Base-by-base conservation (phyloP, 2,113 vertebrate species). In the Paratilapia polleni region DNA sequence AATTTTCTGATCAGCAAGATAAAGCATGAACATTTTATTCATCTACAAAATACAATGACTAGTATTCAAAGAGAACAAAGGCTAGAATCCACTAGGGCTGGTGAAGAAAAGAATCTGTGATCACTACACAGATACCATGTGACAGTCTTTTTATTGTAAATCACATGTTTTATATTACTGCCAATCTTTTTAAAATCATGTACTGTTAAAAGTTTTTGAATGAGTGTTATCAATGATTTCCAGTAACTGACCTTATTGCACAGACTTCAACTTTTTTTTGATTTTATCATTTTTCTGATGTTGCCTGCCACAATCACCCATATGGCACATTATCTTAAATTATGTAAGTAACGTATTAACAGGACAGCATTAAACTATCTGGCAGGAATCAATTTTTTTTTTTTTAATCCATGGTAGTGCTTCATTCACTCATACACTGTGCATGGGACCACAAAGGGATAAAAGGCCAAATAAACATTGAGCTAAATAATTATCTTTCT, bases 401-500 rank as follows among this genome's bases (percentile, higher is more conserved):
- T 66, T 6, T 13, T 0, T 3, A 73, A 52, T 28, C 22, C 62
- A 49, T 36, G 26, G 38, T 10, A 2, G 28, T 17, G 26, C 28
- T 78, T 41, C 52, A 17, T 66, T 68, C 70, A 47, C 3, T 14
- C 34, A 6, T 38, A 34, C 14, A 22, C 1, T 38, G 24, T 68
- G n/a, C 7, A 17, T 12, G 36, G 19, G 54, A 76, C 43, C 31
- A 77, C 20, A 26, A 22, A 13, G 59, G 20, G 11, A 54, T 28
- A 34, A 56, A 34, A 47, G 13, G 24, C 34, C 38, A n/a, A 77
- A 74, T 59, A 63, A 68, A 87, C 34, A 61, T 58, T 24, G 26
- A 64, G 28, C 31, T 31, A 62, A 86, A 79, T 86, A 41, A 84
- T 90, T 76, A 59, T 59, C 38, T 86, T 76, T 75, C 66, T 85